Evolutionary conservation across 2,113 vertebrate species (phyloP).

Genomic region (Origma solitaria): DNA sequence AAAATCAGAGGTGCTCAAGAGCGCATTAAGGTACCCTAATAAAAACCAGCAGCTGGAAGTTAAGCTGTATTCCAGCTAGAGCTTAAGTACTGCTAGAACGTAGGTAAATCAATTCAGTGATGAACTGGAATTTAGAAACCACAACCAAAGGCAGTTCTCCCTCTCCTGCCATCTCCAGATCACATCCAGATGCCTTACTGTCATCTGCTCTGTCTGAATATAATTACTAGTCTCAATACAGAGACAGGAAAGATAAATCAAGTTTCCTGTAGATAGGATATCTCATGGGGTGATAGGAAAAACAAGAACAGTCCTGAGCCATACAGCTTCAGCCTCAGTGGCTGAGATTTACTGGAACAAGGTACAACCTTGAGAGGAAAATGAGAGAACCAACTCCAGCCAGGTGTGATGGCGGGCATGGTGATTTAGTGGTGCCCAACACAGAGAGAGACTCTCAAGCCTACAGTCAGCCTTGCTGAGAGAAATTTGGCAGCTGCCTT

Average conservation of each 20-base stretch:
- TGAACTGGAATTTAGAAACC: background rate
- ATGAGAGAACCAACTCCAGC: background rate
- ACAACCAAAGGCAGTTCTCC: background rate
- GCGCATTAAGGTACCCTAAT: background rate
- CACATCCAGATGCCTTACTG: background rate
- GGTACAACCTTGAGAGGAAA: background rate
- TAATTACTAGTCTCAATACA: background rate
- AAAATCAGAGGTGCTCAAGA: background rate
- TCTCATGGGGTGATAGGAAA: background rate
- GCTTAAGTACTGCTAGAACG: background rate
- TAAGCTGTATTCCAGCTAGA: background rate
- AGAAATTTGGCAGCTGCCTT: background rate
- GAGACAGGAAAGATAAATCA: background rate
- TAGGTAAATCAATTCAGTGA: background rate
- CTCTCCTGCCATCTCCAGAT: background rate
- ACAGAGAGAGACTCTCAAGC: background rate
- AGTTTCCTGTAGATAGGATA: background rate
- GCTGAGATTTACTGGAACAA: background rate
- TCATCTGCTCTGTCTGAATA: background rate
- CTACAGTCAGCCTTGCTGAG: background rate
- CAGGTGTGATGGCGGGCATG: background rate
- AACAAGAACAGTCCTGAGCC: background rate
- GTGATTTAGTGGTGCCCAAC: background rate
- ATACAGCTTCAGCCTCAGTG: background rate
- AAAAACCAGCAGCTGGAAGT: background rate